These are phyloP conservation scores for Euura saliciscinereae DNA, from an alignment of 1,140 invertebrate genomes.

Conservation along the genomic window DNA sequence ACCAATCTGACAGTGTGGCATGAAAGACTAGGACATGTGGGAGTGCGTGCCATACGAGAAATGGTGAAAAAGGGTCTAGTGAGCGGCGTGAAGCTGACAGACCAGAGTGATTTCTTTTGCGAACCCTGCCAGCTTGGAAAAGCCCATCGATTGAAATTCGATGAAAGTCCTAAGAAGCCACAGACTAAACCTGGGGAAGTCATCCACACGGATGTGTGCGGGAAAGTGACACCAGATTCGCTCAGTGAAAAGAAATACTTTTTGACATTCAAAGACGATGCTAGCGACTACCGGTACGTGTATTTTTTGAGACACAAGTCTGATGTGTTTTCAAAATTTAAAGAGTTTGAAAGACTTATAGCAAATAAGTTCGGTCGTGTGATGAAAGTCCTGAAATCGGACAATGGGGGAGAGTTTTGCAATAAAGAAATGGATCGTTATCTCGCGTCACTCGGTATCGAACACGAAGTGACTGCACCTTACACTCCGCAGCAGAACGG, in stretches of 20 bases:
- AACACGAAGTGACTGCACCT: slow-evolving; percentile 29
- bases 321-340: slow-evolving; percentile 28
- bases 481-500: slow-evolving; percentile 52
- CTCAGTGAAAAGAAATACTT: slow-evolving; percentile 49
- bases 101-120: slow-evolving; percentile 24
- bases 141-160: slow-evolving; percentile 24
- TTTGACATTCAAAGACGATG: slow-evolving; percentile 56
- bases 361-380: slow-evolving; percentile 25
- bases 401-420: slow-evolving; percentile 30
- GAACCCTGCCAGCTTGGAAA: slow-evolving; percentile 31
- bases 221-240: slow-evolving; percentile 49
- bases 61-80: slow-evolving; percentile 20
- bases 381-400: slow-evolving; percentile 23
- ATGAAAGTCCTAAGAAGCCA: slow-evolving; percentile 21
- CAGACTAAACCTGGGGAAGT: slow-evolving; percentile 28
- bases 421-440: slow-evolving; percentile 1
- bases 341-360: slow-evolving; percentile 23
- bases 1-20: slow-evolving; percentile 23
- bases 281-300: slow-evolving; percentile 17
- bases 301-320: slow-evolving; percentile 13
- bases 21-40: slow-evolving; percentile 27
- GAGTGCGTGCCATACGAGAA: slow-evolving; percentile 9
- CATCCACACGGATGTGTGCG: slow-evolving; percentile 53
- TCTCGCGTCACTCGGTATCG: slow-evolving; percentile 13
- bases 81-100: slow-evolving; percentile 13